phyloP scores from a whole-genome alignment of 2,113 vertebrate genomes.

The Chaenogobius annularis region DNA sequence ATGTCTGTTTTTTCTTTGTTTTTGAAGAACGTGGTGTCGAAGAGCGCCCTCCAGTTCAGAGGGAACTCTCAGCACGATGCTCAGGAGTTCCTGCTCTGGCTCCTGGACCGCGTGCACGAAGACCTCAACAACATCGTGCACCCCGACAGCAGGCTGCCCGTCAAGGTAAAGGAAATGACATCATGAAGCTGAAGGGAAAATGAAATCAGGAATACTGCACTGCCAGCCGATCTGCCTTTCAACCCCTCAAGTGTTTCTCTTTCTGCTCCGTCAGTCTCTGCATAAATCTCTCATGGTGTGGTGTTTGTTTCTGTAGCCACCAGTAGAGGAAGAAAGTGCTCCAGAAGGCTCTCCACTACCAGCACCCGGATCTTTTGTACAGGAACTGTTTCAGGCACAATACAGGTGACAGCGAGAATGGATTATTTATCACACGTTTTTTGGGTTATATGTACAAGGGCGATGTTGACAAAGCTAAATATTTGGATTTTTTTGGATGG shows the following conservation, averaged over 20 bases:
- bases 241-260: background rate
- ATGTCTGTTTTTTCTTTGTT: slow-evolving; percentile 7
- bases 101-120: slow-evolving; percentile 95
- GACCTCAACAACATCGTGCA: slow-evolving; percentile 89
- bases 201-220: too few relatives aligned
- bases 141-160: slow-evolving; percentile 76
- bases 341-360: slow-evolving; percentile 90
- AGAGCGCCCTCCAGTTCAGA: slow-evolving; percentile 93
- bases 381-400: slow-evolving; percentile 98
- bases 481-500: too few relatives aligned
- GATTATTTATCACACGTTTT: background rate
- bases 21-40: slow-evolving; percentile 89
- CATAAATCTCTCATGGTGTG: background rate
- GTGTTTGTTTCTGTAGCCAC: slow-evolving; percentile 75
- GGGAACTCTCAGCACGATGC: slow-evolving; percentile 97
- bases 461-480: too few relatives aligned
- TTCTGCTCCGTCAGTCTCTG: background rate
- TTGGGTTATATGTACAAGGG: too few relatives aligned
- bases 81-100: slow-evolving; percentile 98
- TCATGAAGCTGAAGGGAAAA: background rate
- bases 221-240: too few relatives aligned
- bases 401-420: slow-evolving; percentile 82
- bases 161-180: slow-evolving; percentile 77
- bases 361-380: slow-evolving; percentile 91
- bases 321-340: slow-evolving; percentile 82